Conservation (phyloP, 2,888 invertebrate species). For the Ametastegia equiseti region DNA sequence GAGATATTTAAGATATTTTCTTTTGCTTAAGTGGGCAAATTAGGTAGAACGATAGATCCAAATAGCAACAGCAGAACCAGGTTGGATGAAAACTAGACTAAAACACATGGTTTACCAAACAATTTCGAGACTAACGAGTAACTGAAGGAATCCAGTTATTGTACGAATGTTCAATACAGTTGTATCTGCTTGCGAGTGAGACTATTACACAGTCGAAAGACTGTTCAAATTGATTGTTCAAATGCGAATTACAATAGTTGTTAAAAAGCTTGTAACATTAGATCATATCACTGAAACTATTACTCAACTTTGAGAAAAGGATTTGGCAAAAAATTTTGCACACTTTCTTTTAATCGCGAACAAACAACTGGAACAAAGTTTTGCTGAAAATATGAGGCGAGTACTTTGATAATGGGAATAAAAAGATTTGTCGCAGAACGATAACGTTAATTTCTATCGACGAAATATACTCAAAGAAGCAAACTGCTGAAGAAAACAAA, state of each 20-base stretch:
- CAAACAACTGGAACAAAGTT: slow-evolving; percentile 26
- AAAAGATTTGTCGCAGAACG: background rate
- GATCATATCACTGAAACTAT: slow-evolving; percentile 9
- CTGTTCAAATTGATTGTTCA: background rate
- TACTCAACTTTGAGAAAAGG: slow-evolving; percentile 36
- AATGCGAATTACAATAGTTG: background rate
- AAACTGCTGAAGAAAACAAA: background rate
- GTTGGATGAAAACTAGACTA: background rate
- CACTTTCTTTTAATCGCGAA: background rate
- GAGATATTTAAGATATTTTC: slow-evolving; percentile 56
- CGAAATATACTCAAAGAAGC: background rate
- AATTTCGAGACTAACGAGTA: background rate
- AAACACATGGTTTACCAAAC: background rate
- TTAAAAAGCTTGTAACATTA: slow-evolving; percentile 6
- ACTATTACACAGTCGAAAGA: background rate
- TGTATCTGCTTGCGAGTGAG: background rate
- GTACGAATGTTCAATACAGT: background rate
- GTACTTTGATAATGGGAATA: slow-evolving; percentile 18
- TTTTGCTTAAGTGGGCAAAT: slow-evolving; percentile 59
- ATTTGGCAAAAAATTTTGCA: background rate
- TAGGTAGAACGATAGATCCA: slow-evolving; percentile 57
- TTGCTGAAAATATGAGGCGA: slow-evolving; percentile 6
- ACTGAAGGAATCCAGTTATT: slow-evolving; percentile 25
- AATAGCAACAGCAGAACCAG: slow-evolving; percentile 62
- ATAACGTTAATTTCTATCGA: background rate